Evolutionary conservation across 1,140 invertebrate genomes (phyloP).

Genomic region (Lordiphosa mommai): DNA sequence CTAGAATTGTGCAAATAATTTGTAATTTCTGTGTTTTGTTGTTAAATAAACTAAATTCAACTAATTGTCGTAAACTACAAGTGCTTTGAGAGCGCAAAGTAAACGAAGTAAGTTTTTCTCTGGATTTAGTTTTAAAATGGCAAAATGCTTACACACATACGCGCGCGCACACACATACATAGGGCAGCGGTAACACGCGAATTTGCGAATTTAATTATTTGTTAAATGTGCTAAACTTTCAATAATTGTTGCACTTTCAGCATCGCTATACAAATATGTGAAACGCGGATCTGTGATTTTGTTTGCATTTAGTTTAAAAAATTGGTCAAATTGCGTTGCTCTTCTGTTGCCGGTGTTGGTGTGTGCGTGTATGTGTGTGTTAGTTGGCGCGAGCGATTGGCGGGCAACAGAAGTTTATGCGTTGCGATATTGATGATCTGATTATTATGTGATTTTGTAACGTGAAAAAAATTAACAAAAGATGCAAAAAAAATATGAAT

Average conservation of each 20-base stretch:
- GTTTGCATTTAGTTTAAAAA: slow-evolving; percentile 27
- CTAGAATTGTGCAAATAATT: slow-evolving; percentile 19
- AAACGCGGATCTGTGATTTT: slow-evolving; percentile 16
- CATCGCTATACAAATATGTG: slow-evolving; percentile 25
- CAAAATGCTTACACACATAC: slow-evolving; percentile 15
- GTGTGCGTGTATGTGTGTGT: slow-evolving; percentile 14
- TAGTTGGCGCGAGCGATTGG: slow-evolving; percentile 61
- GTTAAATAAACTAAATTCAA: not conserved
- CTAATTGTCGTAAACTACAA: not conserved
- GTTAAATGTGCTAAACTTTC: slow-evolving; percentile 40
- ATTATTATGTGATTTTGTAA: too few relatives aligned
- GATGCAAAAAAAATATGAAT: too few relatives aligned
- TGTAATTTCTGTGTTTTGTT: slow-evolving; percentile 9
- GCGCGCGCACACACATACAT: slow-evolving; percentile 13
- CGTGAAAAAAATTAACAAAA: too few relatives aligned
- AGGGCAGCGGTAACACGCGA: slow-evolving; percentile 32
- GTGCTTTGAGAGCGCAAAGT: slow-evolving; percentile 15
- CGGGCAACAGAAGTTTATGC: slow-evolving; percentile 33
- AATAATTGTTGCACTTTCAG: slow-evolving; percentile 43
- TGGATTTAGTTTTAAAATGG: not conserved
- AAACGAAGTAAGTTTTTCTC: slow-evolving; percentile 33
- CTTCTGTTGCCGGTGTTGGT: slow-evolving; percentile 33
- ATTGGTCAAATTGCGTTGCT: slow-evolving; percentile 40
- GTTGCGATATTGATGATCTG: not conserved
- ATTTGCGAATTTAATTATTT: slow-evolving; percentile 52